Evolutionary conservation across 35 echinoderm and acorn worm species (phyloP), one percentile per base, ranked within the genome.

Genomic region (Lytechinus variegatus): DNA sequence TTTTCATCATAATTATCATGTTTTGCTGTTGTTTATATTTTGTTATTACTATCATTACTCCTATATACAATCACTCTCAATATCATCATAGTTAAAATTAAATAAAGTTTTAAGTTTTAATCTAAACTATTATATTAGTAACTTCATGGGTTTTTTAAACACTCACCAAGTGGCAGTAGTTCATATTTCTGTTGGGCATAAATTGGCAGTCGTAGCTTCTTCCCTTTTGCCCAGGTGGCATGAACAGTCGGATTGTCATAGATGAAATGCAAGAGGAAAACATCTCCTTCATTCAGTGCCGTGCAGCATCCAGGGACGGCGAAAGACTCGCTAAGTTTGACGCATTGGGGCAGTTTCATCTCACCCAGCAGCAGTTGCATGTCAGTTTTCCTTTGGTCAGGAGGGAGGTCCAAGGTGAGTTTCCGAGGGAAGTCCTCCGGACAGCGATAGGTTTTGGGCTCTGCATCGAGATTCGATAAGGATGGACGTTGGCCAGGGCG

Each of bases 101-200:
- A 44, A 44, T 44, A 44, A 44, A 0, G 33, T 44, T 44, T 44
- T 44, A 44, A 0, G 33, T 44, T n/a, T n/a, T n/a, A n/a, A n/a
- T n/a, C n/a, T 44, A 44, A 44, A 44, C 33, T 44, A 44, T 44
- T 44, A 44, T 60, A 60, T 10, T 10, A 60, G 57, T 16, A 60
- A 10, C 57, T 10, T 60, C 57, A 60, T 16, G 6, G 6, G 0
- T 16, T 16, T 13, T 58, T 9, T 4, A 79, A 24, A 16, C 21
- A 93, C 92, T 93, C 5, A 93, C 92, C 92, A 53, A 93, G 92
- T 9, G 92, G 92, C 9, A 93, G 92, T 16, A 93, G 55, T 24
- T 93, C 92, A 54, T 93, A 93, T 16, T 93, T 57, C 92, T 93
- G 92, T 28, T 54, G 2, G 4, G 92, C 92, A 57, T 55, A 93